Evolutionary conservation across 1,140 invertebrate genomes (phyloP).

Genomic region (Saccostrea cuccullata): DNA sequence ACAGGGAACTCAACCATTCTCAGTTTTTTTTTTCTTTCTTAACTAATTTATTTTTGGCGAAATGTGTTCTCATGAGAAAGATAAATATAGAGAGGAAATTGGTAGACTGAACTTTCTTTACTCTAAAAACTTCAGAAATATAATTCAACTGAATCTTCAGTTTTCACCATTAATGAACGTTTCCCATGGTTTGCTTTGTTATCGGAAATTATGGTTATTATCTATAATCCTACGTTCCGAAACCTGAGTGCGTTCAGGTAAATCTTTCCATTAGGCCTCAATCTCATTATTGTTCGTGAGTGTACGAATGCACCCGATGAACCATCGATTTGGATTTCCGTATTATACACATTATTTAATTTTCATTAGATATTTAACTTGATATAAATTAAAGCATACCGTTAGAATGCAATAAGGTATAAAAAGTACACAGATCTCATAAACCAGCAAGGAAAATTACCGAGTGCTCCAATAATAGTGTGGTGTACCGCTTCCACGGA

Average conservation of each 20-base stretch:
- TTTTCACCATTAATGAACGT: too few relatives aligned
- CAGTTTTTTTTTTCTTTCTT: too few relatives aligned
- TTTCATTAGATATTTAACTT: neutral
- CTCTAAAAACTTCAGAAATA: neutral
- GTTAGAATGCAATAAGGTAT: neutral
- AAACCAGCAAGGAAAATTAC: too few relatives aligned
- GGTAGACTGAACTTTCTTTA: too few relatives aligned
- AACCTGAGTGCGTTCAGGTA: neutral
- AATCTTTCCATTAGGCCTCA: neutral
- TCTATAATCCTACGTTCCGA: neutral
- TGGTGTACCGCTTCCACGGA: too few relatives aligned
- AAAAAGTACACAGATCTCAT: too few relatives aligned
- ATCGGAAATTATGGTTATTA: neutral
- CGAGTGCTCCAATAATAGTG: too few relatives aligned
- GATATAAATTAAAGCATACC: neutral
- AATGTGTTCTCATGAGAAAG: too few relatives aligned
- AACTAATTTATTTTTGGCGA: too few relatives aligned
- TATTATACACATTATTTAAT: neutral
- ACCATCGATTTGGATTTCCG: neutral
- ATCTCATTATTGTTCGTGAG: neutral
- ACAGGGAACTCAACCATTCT: too few relatives aligned
- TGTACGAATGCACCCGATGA: neutral
- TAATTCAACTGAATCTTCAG: neutral
- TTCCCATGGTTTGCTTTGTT: neutral
- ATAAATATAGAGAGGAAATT: too few relatives aligned